Evolutionary conservation across 2,797 vertebrate species (phyloP), one percentile per base, ranked within the genome.

Genomic region (Melanotaenia maccullochi): DNA sequence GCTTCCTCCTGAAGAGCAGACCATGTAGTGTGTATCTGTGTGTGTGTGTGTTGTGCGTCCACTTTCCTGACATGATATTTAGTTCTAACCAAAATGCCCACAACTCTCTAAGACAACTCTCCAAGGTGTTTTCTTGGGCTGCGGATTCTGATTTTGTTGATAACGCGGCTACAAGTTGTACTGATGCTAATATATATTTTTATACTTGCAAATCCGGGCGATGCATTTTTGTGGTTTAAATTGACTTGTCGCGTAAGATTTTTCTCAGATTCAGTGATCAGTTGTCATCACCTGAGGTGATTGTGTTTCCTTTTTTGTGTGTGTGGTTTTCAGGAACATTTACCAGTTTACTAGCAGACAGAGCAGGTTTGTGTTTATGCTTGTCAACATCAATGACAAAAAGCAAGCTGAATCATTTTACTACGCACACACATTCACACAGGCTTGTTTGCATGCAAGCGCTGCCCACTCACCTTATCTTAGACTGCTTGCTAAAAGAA

Each of bases 1-100:
- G 81, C 87, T 85, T 91, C 90, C 85, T 91, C 85, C 81, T 82
- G 76, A 88, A 89, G 74, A 90, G 84, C 71, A 84, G 76, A 71
- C 82, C 16, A 6, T 68, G 64, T 82, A 78, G 77, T 63, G 57
- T 71, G 42, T 63, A 33, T 79, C 42, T 73, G 47, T 73, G 52
- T 66, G 58, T 68, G 20, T 62, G 57, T 68, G 14, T 56, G 42
- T 68, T 70, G 52, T 71, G 69, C 82, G 62, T 78, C 77, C 79
- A 86, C 77, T 58, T 86, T 90, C 56, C 61, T 82, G 76, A 85
- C 73, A 90, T 84, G 82, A 85, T 85, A 82, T 86, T 87, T 88
- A 85, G 56, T 66, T 85, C 65, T 75, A 68, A 76, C 73, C 77
- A 86, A 85, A 80, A 87, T 81, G 69, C 73, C 76, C 66, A 78